Evolutionary conservation across 2,113 vertebrate species (phyloP), one percentile per base, ranked within the genome.

Genomic region (Solea solea): DNA sequence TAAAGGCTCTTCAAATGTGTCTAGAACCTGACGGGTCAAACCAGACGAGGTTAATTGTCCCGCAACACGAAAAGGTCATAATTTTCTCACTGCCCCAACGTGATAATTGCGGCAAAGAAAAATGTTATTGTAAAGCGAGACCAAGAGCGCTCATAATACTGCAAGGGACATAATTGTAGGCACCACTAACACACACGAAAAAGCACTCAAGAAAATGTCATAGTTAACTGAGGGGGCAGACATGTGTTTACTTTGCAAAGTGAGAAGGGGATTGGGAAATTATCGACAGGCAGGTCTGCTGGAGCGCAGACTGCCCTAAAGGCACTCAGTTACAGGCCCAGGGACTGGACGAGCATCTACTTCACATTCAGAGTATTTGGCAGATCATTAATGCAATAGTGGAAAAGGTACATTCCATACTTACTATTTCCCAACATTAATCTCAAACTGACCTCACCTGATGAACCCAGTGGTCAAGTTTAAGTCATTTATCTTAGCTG

Each of bases 201-300:
- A 49, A 78, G 68, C 74, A 76, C 75, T 78, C 11, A 27, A 46
- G 82, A 64, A 86, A 65, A 69, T 76, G 80, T 63, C 72, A 74
- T 60, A 73, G 81, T 82, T 88, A 88, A 90, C 87, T 86, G 84
- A 77, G 86, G 77, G 76, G 56, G 59, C 67, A 69, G 80, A 78
- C 55, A 34, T 75, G 64, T 87, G 85, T 88, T 90, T 86, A 65
- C 79, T 87, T 83, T 88, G 87, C 74, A 87, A 90, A 85, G 79
- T 72, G 88, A 91, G 87, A 86, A 50, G 82, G 63, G 80, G 75
- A 78, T 84, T 84, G 80, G 82, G 69, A 88, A 88, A 87, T 86
- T 85, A 88, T 84, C 64, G 67, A 69, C 85, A 54, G 79, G 40
- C 67, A 58, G 81, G 60, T 78, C 77, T 78, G 80, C 72, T 52